Percentiles rank a stretch among this genome's conserved stretches.
Evolutionary conservation across 2,888 invertebrate species (phyloP).

Genomic region (Proisotoma minuta): DNA sequence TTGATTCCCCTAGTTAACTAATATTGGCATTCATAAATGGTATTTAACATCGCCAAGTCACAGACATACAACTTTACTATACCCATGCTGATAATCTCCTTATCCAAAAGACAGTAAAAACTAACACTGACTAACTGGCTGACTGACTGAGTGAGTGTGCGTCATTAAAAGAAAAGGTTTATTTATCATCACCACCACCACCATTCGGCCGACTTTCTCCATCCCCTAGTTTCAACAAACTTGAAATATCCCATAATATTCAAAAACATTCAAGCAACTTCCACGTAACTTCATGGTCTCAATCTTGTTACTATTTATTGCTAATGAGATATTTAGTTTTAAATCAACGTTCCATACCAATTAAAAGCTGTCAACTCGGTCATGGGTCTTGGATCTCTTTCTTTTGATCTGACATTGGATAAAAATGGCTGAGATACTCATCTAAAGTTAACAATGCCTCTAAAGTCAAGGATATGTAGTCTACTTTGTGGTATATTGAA

Average conservation of each 20-base stretch:
- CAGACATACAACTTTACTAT: neutral
- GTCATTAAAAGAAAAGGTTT: conserved; percentile 24
- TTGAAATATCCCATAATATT: too few relatives aligned
- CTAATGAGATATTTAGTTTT: too few relatives aligned
- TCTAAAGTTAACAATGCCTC: too few relatives aligned
- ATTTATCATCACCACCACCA: conserved; percentile 27
- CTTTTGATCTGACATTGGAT: too few relatives aligned
- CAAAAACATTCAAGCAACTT: too few relatives aligned
- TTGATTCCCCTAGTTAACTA: neutral
- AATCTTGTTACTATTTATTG: neutral
- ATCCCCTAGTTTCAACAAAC: neutral
- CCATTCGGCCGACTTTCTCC: conserved; percentile 16
- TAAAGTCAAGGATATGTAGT: conserved; percentile 4
- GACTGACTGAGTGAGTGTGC: conserved; percentile 22
- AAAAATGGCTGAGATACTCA: too few relatives aligned
- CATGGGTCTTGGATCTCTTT: too few relatives aligned
- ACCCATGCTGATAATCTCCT: neutral
- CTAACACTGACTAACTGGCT: conserved; percentile 10
- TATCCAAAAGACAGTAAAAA: neutral
- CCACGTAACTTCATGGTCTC: neutral
- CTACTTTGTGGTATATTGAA: too few relatives aligned
- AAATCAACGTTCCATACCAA: too few relatives aligned
- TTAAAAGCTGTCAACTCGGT: too few relatives aligned
- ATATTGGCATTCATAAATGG: too few relatives aligned
- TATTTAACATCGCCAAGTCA: neutral